Conservation (phyloP, 2,797 vertebrate species). For the Vipera latastei region DNA sequence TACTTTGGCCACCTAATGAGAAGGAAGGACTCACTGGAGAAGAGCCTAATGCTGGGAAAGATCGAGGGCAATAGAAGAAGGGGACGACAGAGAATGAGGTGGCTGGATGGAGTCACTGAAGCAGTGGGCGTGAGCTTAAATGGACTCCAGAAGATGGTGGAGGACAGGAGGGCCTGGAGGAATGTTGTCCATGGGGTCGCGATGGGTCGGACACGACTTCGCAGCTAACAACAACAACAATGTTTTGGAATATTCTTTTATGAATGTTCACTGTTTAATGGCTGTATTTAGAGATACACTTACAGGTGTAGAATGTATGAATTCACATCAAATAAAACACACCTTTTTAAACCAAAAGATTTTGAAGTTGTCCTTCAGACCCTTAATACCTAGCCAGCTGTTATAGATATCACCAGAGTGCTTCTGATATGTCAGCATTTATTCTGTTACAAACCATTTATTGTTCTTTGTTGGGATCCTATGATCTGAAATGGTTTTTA, state of each 20-base stretch:
- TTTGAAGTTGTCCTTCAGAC: not conserved
- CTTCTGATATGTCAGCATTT: not conserved
- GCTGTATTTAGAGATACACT: not conserved
- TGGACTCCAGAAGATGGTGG: no score
- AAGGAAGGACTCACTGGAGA: no score
- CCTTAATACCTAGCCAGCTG: not conserved
- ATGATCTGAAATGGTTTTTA: not conserved
- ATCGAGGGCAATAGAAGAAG: no score
- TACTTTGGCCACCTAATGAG: no score
- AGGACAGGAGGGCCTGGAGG: no score
- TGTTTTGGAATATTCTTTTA: not conserved
- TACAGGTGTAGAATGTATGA: not conserved
- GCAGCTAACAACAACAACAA: no score
- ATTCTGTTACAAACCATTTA: not conserved
- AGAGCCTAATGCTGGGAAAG: no score
- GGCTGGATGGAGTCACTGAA: no score
- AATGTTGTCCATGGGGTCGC: no score
- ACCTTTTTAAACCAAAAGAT: not conserved
- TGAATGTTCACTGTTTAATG: not conserved
- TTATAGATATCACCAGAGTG: not conserved
- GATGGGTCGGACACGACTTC: no score
- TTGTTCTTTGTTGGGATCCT: not conserved
- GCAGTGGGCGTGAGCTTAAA: no score
- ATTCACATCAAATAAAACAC: not conserved
- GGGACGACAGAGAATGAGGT: no score